A percentile compares a stretch with the other conserved stretches of the same genome.
Evolutionary conservation across 2,888 invertebrate genomes (phyloP).

Genomic region (Xiphydria camelus): DNA sequence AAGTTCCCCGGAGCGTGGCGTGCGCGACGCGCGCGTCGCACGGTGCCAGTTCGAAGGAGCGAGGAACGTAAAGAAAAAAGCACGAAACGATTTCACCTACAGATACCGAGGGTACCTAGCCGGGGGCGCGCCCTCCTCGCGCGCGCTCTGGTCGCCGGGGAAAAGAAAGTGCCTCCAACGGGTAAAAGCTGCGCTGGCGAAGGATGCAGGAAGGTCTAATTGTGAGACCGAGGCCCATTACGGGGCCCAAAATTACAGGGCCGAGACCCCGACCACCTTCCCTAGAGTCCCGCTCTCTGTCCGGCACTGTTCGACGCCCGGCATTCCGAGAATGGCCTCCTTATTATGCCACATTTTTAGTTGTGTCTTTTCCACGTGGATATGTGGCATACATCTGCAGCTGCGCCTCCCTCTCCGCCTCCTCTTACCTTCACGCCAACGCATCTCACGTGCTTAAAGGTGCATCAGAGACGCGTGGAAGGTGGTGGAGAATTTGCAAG

Average conservation of each 20-base stretch:
- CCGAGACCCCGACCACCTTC: conserved; percentile 33
- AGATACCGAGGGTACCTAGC: no score
- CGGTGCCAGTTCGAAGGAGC: no score
- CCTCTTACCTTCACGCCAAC: no score
- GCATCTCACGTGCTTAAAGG: no score
- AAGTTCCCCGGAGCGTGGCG: neutral
- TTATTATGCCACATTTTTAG: conserved; percentile 31
- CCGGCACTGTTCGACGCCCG: conserved; percentile 9
- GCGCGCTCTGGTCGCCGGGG: conserved; percentile 12
- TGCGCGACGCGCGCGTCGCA: neutral
- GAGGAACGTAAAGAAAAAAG: neutral
- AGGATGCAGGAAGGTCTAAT: conserved; percentile 51
- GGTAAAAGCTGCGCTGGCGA: conserved; percentile 28
- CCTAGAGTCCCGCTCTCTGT: conserved; percentile 27
- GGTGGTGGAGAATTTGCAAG: no score
- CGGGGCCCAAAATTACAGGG: conserved; percentile 52
- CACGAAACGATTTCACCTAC: no score
- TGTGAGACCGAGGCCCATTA: conserved; percentile 50
- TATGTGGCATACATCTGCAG: no score
- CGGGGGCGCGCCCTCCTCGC: neutral
- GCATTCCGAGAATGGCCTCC: conserved; percentile 39
- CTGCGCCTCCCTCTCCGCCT: no score
- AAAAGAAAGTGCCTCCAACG: conserved; percentile 30
- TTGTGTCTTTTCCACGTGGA: conserved; percentile 41
- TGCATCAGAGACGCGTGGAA: no score